Base-by-base conservation (phyloP, 2,113 vertebrate species). In the Pterocles orientalis region DNA sequence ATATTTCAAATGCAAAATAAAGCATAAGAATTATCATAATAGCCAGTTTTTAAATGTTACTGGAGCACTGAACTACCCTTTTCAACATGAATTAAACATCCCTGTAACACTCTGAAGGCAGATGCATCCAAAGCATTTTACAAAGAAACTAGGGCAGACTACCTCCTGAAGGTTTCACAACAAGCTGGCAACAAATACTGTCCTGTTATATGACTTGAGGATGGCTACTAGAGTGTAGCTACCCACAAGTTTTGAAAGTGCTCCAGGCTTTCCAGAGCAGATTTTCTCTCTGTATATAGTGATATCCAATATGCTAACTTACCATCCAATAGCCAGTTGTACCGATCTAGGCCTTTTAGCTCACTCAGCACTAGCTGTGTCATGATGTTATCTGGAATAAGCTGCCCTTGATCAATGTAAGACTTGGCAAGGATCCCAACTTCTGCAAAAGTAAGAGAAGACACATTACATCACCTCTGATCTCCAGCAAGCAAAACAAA, bases 341-440 rank as follows among this genome's bases (percentile, higher is more conserved):
- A 96, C 5, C 48, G 89, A 28, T 97, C 95, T 47, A 99, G 95
- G 12, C 76, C 92, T 89, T 98, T 98, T 72, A 99, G 98, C 92
- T 99, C 99, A n/a, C 92, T 97, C 71, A 99, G 97, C 96, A 99
- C 98, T 83, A 99, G 98, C 14, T 96, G 98, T 26, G 99, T 99
- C 94, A 99, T 99, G 95, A 99, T 97, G 47, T 99, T 98, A 95
- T 99, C 99, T 23, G 99, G 99, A 80, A 99, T 98, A 96, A 99
- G 98, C 96, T 97, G 98, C 79, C 99, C 99, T 97, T 99, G 98
- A 95, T 99, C 99, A 56, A 99, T 99, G 86, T 99, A 99, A n/a
- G 99, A 98, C 97, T 99, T 99, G 96, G 99, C 98, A 97, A 99
- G 88, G 53, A 99, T 97, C 56, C 99, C 99, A 70, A 99, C 98